These are phyloP conservation scores for Saturnia japonica DNA, from an alignment of 2,888 invertebrate genomes.

Conservation along the genomic window DNA sequence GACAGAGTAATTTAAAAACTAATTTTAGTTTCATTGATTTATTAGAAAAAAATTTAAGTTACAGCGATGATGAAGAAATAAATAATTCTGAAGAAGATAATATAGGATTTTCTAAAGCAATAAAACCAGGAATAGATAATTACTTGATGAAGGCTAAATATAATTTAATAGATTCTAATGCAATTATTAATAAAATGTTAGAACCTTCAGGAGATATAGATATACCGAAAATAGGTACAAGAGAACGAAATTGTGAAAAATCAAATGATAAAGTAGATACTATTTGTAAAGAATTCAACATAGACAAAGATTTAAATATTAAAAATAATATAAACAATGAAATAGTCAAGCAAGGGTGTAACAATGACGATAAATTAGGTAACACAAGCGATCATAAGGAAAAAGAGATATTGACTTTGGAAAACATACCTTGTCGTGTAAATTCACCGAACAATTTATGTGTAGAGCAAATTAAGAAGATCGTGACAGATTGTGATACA, in stretches of 20 bases:
- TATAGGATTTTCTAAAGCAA: slow-evolving; percentile 55
- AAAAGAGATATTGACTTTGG: neutral
- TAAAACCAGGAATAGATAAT: slow-evolving; percentile 57
- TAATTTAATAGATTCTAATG: slow-evolving; percentile 28
- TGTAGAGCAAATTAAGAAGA: neutral
- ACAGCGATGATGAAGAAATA: slow-evolving; percentile 41
- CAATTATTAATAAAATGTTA: slow-evolving; percentile 33
- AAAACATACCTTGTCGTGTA: neutral
- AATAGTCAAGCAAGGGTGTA: neutral
- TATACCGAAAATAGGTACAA: neutral
- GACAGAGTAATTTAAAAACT: slow-evolving; percentile 36
- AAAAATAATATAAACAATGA: neutral
- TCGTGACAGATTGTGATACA: neutral
- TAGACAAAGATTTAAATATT: too few species aligned
- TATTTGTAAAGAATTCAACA: neutral
- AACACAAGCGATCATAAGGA: neutral
- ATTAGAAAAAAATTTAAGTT: slow-evolving; percentile 50
- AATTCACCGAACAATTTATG: neutral
- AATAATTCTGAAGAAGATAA: slow-evolving; percentile 26
- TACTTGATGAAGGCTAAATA: slow-evolving; percentile 49
- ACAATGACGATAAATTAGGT: neutral
- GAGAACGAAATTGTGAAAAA: neutral
- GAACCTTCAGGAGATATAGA: slow-evolving; percentile 22
- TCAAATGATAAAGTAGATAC: neutral
- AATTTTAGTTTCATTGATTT: slow-evolving; percentile 61